Evolutionary conservation across 1,140 invertebrate species (phyloP).

Genomic region (Tetramorium alpestre): DNA sequence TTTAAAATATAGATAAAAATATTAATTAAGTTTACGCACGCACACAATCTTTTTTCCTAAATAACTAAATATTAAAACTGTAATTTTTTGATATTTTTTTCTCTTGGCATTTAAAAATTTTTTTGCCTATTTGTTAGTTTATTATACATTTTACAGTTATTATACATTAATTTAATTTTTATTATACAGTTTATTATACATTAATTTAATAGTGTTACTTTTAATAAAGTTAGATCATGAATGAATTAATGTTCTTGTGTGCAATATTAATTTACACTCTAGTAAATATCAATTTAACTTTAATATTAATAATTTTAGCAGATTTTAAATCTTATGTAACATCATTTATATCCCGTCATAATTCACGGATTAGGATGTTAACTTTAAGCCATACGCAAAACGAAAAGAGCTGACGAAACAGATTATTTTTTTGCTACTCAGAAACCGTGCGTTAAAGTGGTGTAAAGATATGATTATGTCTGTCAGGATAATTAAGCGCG

Average conservation of each 20-base stretch:
- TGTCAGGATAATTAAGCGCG: constrained; percentile 14
- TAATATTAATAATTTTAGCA: constrained; percentile 3
- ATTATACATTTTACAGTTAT: neutral
- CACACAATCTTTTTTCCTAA: neutral
- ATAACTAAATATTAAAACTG: neutral
- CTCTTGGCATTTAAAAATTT: neutral
- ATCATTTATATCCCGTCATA: neutral
- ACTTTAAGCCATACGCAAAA: neutral
- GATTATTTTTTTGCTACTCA: neutral
- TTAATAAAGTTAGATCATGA: constrained; percentile 3
- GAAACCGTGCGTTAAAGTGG: constrained; percentile 5
- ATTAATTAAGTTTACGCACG: no score
- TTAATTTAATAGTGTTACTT: neutral
- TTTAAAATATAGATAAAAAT: neutral
- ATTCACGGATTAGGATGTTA: neutral
- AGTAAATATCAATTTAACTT: constrained; percentile 27
- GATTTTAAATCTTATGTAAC: constrained; percentile 1
- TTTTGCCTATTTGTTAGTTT: neutral
- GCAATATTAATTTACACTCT: constrained; percentile 8
- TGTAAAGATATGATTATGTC: constrained; percentile 23
- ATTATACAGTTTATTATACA: neutral
- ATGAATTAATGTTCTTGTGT: constrained; percentile 14
- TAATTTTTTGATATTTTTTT: neutral
- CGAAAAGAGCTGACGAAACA: neutral
- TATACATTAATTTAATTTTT: neutral